phyloP scores from a whole-genome alignment of 2,113 vertebrate genomes.

The Camelus dromedarius region DNA sequence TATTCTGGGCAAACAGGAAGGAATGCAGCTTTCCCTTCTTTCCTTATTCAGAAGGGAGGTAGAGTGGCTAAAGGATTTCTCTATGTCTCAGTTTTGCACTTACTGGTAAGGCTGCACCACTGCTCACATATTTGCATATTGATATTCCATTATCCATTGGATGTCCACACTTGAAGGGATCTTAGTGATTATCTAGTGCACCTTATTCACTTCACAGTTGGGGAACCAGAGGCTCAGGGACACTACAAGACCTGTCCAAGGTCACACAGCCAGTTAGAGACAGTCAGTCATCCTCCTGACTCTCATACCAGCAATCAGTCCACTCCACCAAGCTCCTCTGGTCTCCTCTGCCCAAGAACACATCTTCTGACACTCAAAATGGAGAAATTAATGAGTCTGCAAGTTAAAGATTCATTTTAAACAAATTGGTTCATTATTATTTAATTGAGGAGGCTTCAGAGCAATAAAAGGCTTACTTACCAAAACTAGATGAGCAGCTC shows the following conservation, averaged over 20 bases:
- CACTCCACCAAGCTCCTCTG: background rate
- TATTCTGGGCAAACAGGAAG: background rate
- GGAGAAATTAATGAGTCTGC: constrained; percentile 70
- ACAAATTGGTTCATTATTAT: constrained; percentile 76
- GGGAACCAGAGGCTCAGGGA: background rate
- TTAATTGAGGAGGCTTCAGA: constrained; percentile 71
- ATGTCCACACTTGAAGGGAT: background rate
- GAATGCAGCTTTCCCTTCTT: background rate
- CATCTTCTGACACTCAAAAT: constrained; percentile 62
- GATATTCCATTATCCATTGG: background rate
- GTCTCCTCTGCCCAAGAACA: background rate
- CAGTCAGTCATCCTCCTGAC: background rate
- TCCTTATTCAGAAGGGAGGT: background rate
- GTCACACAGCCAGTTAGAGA: background rate
- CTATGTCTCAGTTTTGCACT: background rate
- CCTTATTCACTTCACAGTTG: background rate
- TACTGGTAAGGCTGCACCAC: background rate
- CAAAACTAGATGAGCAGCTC: constrained; percentile 65
- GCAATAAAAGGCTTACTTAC: constrained; percentile 74
- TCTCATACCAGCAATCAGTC: background rate
- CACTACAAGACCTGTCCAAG: background rate
- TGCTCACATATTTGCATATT: background rate
- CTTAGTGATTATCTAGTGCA: background rate
- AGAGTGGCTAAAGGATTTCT: background rate
- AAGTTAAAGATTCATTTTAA: constrained; percentile 69